Evolutionary conservation across 2,888 invertebrate genomes (phyloP).

Genomic region (Gryllus longicercus): DNA sequence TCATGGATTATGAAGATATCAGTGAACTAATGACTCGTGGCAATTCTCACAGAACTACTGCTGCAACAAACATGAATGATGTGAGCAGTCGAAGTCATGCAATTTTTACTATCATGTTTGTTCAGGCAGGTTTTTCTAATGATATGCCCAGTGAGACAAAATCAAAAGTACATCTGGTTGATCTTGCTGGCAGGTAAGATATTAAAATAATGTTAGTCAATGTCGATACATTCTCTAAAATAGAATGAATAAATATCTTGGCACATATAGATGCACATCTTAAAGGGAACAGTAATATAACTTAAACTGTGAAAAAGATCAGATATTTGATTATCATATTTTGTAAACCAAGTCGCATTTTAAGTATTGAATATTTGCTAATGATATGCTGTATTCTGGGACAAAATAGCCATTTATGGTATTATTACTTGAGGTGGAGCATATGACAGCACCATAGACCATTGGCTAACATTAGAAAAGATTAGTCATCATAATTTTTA

Average conservation of each 20-base stretch:
- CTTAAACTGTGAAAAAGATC: too few species aligned
- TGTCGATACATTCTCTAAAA: neutral
- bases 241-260: neutral
- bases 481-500: too few species aligned
- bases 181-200: constrained; percentile 77
- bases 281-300: neutral
- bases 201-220: neutral
- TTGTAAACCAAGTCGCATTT: too few species aligned
- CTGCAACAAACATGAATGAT: constrained; percentile 89
- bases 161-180: constrained; percentile 82
- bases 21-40: constrained; percentile 78
- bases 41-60: constrained; percentile 79
- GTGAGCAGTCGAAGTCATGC: constrained; percentile 88
- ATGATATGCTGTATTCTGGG: too few species aligned
- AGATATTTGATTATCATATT: too few species aligned
- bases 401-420: too few species aligned
- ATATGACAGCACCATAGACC: too few species aligned
- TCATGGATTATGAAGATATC: constrained; percentile 82
- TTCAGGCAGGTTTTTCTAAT: constrained; percentile 78
- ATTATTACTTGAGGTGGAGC: too few species aligned
- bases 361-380: too few species aligned
- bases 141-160: constrained; percentile 86
- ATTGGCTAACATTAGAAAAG: too few species aligned
- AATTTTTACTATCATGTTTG: constrained; percentile 86
- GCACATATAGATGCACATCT: neutral